phyloP scores from a whole-genome alignment of 2,888 invertebrate species.

The Habrosyne pyritoides region DNA sequence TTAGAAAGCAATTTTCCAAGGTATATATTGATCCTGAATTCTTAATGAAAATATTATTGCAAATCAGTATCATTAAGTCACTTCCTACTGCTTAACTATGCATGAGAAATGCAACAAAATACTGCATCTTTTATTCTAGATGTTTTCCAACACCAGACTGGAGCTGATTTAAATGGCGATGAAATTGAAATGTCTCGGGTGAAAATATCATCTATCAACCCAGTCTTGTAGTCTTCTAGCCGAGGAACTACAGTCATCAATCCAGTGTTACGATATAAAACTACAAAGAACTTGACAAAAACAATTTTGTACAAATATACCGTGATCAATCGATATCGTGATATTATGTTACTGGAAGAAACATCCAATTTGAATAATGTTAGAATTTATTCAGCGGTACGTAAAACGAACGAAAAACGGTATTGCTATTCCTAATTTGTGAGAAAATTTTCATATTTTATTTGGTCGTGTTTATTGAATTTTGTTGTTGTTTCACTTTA shows the following conservation, averaged over 20 bases:
- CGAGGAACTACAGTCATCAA: constrained; percentile 51
- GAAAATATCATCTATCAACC: constrained; percentile 47
- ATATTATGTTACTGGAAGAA: constrained; percentile 29
- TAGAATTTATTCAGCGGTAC: background rate
- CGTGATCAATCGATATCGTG: constrained; percentile 46
- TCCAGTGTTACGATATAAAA: constrained; percentile 54
- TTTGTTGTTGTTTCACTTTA: background rate
- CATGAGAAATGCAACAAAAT: background rate
- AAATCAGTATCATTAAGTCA: too few relatives aligned
- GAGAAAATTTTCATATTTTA: background rate
- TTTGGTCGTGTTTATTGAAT: background rate
- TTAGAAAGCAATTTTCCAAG: too few relatives aligned
- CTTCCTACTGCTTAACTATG: too few relatives aligned
- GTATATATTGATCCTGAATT: too few relatives aligned
- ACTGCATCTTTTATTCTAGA: background rate
- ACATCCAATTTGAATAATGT: constrained; percentile 9
- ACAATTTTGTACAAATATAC: constrained; percentile 56
- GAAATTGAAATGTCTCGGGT: constrained; percentile 49
- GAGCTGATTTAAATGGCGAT: constrained; percentile 41
- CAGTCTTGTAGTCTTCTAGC: constrained; percentile 40
- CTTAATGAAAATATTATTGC: too few relatives aligned
- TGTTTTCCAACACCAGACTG: background rate
- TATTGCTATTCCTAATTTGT: background rate
- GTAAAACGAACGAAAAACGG: background rate
- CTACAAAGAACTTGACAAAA: constrained; percentile 51